Base-by-base conservation (phyloP, 2,113 vertebrate species). In the Acanthisitta chloris region DNA sequence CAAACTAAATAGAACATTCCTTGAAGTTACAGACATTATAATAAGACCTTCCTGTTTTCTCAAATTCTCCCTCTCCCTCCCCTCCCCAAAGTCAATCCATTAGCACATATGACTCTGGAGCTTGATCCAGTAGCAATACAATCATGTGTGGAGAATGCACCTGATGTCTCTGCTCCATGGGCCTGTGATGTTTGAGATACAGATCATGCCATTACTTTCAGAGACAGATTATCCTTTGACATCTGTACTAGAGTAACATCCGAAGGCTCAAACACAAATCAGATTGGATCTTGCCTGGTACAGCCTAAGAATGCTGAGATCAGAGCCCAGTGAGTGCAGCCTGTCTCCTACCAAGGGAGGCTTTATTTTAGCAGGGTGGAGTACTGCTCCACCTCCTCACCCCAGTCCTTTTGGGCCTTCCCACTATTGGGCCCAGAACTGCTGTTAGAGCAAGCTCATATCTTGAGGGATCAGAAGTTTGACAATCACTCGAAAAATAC, bases 301-400 rank as follows among this genome's bases (percentile, higher is more conserved):
- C 29, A 20, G 34, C 29, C 17, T 48, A 59, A 69, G 26, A 46
- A 29, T 17, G 20, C 21, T 21, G 1, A 2, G n/a, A 78, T 10
- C 46, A 45, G 86, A 88, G 48, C 2, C 14, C 62, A 76, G 64
- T 0, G 0, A 45, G 33, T 6, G 33, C 52, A 76, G 49, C 24
- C 3, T 1, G 2, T 38, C 48, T 59, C 40, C 29, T 62, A 48
- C 20, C 36, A 59, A 34, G 29, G 15, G n/a, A 29, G 61, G 40
- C 26, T 10, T 2, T 8, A 51, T 34, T 43, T 70, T 57, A 72
- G 62, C 46, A 77, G 58, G 20, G 17, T 7, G 9, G 33, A 46
- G 28, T 4, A 40, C 43, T 34, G 33, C 25, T 12, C 17, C 2
- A 42, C 5, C 12, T 34, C 34, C 38, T 25, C 62, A 76, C 10